phyloP scores from a whole-genome alignment of 2,113 vertebrate genomes.

The Nycticryphes semicollaris region DNA sequence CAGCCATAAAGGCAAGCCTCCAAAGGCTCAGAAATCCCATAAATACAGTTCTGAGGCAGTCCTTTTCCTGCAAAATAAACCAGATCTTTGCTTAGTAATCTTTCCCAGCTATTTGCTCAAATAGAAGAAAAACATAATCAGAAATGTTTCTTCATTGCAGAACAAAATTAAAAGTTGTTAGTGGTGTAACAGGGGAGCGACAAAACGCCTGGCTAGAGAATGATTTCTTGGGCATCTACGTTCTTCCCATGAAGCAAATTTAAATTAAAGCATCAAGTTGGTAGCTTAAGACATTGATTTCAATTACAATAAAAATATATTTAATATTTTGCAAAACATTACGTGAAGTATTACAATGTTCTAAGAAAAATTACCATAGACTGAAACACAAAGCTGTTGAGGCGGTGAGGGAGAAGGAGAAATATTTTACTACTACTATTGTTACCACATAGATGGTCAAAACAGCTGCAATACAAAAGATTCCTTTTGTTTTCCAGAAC shows the following conservation, averaged over 20 bases:
- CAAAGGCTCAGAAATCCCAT: background rate
- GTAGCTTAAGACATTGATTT: background rate
- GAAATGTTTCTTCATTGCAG: background rate
- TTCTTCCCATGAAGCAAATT: background rate
- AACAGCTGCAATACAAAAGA: background rate
- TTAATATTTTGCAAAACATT: background rate
- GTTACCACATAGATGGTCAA: background rate
- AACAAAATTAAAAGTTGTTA: background rate
- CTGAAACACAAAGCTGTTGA: background rate
- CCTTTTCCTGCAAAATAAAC: background rate
- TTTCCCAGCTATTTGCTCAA: background rate
- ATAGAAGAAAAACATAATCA: background rate
- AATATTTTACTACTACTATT: background rate
- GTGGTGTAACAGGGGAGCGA: background rate
- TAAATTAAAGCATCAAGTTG: background rate
- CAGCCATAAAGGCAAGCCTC: background rate
- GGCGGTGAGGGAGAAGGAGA: background rate
- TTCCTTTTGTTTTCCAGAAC: background rate
- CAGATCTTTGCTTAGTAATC: background rate
- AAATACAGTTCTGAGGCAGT: background rate
- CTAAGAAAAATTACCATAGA: background rate
- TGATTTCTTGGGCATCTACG: background rate
- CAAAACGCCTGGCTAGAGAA: background rate
- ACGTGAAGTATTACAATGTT: background rate
- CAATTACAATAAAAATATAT: background rate